Percentiles rank a stretch among this genome's conserved stretches.
Conservation (phyloP, 2,888 invertebrate species). For the Philhelius pedissequus region DNA sequence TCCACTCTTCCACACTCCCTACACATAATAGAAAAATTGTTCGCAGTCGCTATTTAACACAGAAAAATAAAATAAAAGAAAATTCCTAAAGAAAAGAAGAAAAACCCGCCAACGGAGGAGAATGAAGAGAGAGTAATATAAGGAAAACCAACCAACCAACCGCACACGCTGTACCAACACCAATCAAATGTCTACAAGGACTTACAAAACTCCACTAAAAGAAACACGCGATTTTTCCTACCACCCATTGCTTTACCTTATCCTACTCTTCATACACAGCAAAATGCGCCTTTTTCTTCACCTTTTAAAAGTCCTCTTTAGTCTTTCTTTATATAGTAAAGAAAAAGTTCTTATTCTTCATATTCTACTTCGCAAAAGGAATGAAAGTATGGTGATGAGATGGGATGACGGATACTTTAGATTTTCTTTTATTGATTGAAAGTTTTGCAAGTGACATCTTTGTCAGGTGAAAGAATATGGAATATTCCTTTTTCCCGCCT, state of each 20-base stretch:
- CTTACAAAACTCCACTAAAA: slow-evolving; percentile 24
- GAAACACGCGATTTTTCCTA: slow-evolving; percentile 15
- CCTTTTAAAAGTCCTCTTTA: background rate
- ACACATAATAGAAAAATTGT: slow-evolving; percentile 30
- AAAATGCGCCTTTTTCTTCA: background rate
- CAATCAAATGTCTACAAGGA: slow-evolving; percentile 63
- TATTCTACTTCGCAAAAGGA: background rate
- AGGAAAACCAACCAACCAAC: slow-evolving; percentile 61
- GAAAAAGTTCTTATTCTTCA: background rate
- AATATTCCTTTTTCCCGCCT: background rate
- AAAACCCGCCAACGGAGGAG: slow-evolving; percentile 11
- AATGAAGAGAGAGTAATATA: slow-evolving; percentile 39
- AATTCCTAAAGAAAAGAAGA: slow-evolving; percentile 25
- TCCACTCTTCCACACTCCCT: slow-evolving; percentile 25
- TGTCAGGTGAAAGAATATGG: background rate
- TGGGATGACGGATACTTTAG: background rate
- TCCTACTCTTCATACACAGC: background rate
- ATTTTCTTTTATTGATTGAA: slow-evolving; percentile 17
- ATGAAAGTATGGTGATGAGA: too few species aligned
- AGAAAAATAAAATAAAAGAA: background rate
- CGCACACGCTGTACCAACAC: slow-evolving; percentile 62
- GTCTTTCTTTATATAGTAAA: background rate
- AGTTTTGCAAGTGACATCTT: background rate
- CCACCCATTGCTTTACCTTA: background rate
- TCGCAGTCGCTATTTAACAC: background rate